phyloP scores from a whole-genome alignment of 2,113 vertebrate genomes.

The Paracanthobrama guichenoti region DNA sequence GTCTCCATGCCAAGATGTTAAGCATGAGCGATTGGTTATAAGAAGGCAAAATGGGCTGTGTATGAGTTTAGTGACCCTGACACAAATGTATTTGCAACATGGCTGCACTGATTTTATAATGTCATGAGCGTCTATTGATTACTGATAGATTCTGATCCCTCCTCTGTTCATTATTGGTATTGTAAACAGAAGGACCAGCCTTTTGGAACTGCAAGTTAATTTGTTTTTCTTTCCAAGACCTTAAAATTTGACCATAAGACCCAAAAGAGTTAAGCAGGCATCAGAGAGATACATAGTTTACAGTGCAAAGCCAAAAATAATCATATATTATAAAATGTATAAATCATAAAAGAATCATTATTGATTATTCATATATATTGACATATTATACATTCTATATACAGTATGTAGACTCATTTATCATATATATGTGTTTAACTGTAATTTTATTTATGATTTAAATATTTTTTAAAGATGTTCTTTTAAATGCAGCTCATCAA shows the following conservation, averaged over 20 bases:
- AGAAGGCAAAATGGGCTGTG: neutral
- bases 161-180: constrained; percentile 1
- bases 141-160: constrained; percentile 49
- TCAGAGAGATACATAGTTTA: neutral
- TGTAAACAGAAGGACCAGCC: neutral
- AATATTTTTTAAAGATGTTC: no score
- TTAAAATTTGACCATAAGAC: neutral
- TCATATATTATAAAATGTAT: no score
- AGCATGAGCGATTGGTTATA: neutral
- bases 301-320: neutral
- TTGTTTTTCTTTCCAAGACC: neutral
- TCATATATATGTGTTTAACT: no score
- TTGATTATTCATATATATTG: no score
- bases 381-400: no score
- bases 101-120: constrained; percentile 7
- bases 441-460: no score
- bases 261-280: neutral
- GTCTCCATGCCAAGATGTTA: neutral
- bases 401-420: no score
- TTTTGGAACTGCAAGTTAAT: constrained; percentile 19
- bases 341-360: no score
- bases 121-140: constrained; percentile 24
- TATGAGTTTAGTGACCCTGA: neutral
- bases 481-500: neutral
- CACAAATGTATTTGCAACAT: neutral